Evolutionary conservation across 2,888 invertebrate genomes (phyloP), one percentile per base, ranked within the genome.

Genomic region (Drosophila conformis): DNA sequence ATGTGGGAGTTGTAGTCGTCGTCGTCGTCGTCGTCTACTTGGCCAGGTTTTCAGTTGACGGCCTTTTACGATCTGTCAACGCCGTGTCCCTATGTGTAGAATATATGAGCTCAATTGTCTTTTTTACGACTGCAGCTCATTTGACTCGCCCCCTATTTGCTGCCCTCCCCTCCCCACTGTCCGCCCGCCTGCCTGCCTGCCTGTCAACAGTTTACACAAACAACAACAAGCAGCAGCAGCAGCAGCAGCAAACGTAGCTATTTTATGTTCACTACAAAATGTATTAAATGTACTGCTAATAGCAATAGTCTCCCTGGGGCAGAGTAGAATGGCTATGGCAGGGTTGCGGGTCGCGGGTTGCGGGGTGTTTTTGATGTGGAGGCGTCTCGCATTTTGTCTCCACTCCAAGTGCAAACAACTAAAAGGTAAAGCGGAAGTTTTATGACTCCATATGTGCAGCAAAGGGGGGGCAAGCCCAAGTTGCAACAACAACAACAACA

Each of bases 51-150:
- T 85, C 88, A 85, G 83, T 85, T 90, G 85, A 85, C 90, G 90
- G 86, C 90, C 83, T 90, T 89, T 89, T 89, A 89, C 87, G 89
- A 89, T 90, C 89, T 91, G 89, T 84, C 90, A 89, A 91, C 85
- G 85, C 90, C 67, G 80, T 18, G 49, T 81, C 69, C 90, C 83
- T 76, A 87, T 83, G 89, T 85, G 83, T 90, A 72, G 85, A 88
- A 90, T 87, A 87, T 87, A 90, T 90, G 87, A 78, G 84, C 89
- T 90, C 87, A 87, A 87, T 87, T 87, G 90, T 90, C 89, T 90
- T 90, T 90, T 90, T 87, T 87, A 86, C 85, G 85, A 86, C 85
- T 83, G 72, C 83, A 88, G 89, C 85, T 86, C 85, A 86, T 85
- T 85, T 85, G 88, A 75, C 77, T 85, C 73, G 75, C 57, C 65